Base-by-base conservation (phyloP, 2,888 invertebrate genomes). In the Xestia sexstrigata region DNA sequence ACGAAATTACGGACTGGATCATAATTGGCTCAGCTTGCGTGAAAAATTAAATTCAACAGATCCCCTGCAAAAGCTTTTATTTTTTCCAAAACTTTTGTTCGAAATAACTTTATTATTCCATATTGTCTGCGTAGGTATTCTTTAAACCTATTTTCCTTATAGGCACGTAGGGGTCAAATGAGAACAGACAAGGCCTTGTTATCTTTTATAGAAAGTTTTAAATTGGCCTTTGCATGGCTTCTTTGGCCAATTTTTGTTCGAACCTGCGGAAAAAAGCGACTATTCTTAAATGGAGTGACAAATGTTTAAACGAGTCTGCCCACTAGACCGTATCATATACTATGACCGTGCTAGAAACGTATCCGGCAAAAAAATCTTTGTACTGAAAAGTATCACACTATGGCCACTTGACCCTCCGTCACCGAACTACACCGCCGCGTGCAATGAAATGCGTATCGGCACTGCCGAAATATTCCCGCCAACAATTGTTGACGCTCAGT, bases 31-130 rank as follows among this genome's bases (percentile, higher is more conserved):
- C 30, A 47, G 58, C n/a, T 35, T 58, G 30, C 13, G 42, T 74
- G 86, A 85, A 74, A 85, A 82, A 83, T 85, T 71, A 15, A 42
- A 83, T 83, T 74, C 7, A 71, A 63, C 78, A 74, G 30, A 67
- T 52, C 20, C n/a, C 17, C 42, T 58, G 60, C 6, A 77, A 82
- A 82, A 85, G 82, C 82, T 85, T 85, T 62, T 65, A 77, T 66
- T 70, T 39, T 65, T 78, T 65, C 47, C 35, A 55, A 70, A 76
- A 68, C 23, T 55, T 77, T 69, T 69, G 70, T 76, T 68, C n/a
- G 26, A 45, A 17, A 55, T 74, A 62, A 49, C 39, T 58, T 69
- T 42, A 45, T 71, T 60, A 66, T 71, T 72, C 20, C 5, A 35
- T 42, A 35, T 62, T 66, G 35, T 15, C 30, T 52, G 62, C 20